Evolutionary conservation across 2,113 vertebrate genomes (phyloP), one percentile per base, ranked within the genome.

Genomic region (Thunnus maccoyii): DNA sequence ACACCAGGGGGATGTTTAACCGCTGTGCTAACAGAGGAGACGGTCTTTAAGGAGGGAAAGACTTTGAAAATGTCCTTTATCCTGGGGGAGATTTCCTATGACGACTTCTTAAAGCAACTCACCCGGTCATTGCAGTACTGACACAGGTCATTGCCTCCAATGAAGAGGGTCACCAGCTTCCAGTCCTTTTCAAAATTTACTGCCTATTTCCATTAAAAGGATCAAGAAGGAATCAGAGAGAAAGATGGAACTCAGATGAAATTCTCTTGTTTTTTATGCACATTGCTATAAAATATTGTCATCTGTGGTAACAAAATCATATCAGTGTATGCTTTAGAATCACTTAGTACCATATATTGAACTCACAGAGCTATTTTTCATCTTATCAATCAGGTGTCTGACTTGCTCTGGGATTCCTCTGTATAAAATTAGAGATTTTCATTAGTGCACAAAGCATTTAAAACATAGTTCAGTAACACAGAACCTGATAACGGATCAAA

Each of bases 111-210:
- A 20, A 27, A 63, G 48, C 30, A 61, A 86, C 95, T 95, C 85
- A 98, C 98, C 91, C 94, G 90, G 80, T 97, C 91, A 47, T 95
- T 85, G 77, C 98, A 99, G 94, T 97, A 97, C 72, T 95, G 95
- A 88, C 98, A 99, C 65, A 99, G 89, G 92, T 99, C 97, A 0
- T 95, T 97, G 84, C 91, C 92, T 84, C 98, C 98, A 48, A 98
- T 88, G 32, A 99, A 95, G 78, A 99, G 75, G 1, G 97, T 99
- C 89, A 99, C 94, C 89, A 99, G 88, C 91, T 99, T 99, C 98
- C 98, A 99, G 84, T 99, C 97, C 5, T 96, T 91, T 60, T 96
- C 70, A 86, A 97, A 96, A 88, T 97, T 91, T 73, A 99, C 95
- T 3, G 93, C 78, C 97, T 99, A 67, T 47, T 65, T 83, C 22